Evolutionary conservation across 2,113 vertebrate species (phyloP).

Genomic region (Protobothrops mucrosquamatus): DNA sequence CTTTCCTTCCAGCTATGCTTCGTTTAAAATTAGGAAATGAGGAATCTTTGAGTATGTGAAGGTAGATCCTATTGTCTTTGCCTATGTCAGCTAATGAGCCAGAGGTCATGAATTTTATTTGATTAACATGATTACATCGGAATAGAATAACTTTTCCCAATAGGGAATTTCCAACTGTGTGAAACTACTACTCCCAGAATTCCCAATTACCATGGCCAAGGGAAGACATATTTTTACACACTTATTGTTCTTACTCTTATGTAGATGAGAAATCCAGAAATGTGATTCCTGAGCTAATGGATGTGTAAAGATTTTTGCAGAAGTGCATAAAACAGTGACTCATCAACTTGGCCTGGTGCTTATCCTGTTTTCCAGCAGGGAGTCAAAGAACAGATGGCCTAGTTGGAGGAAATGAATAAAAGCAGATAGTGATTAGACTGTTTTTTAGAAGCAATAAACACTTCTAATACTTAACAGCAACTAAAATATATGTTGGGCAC

Average conservation of each 20-base stretch:
- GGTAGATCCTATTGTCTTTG: not conserved
- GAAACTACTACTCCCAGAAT: not conserved
- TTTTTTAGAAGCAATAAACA: not conserved
- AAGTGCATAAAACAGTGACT: not conserved
- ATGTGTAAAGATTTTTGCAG: not conserved
- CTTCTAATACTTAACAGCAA: not conserved
- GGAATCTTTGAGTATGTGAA: not conserved
- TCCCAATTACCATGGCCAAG: not conserved
- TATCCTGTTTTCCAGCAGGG: constrained; percentile 18
- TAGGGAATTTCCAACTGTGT: not conserved
- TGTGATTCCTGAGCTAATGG: not conserved
- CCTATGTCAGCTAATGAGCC: not conserved
- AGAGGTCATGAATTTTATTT: not conserved
- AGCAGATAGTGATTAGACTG: constrained; percentile 4
- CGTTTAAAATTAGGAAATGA: not conserved
- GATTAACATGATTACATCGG: not conserved
- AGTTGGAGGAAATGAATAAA: constrained; percentile 16
- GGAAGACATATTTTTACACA: not conserved
- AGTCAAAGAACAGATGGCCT: constrained; percentile 15
- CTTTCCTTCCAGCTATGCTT: not conserved
- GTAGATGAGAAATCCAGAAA: not conserved
- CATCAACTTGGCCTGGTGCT: constrained; percentile 1
- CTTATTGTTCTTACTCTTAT: not conserved
- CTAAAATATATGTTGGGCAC: not conserved
- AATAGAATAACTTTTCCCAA: too few relatives aligned